phyloP scores from a whole-genome alignment of 1,140 invertebrate genomes.

The Trachymyrmex cornetzi region DNA sequence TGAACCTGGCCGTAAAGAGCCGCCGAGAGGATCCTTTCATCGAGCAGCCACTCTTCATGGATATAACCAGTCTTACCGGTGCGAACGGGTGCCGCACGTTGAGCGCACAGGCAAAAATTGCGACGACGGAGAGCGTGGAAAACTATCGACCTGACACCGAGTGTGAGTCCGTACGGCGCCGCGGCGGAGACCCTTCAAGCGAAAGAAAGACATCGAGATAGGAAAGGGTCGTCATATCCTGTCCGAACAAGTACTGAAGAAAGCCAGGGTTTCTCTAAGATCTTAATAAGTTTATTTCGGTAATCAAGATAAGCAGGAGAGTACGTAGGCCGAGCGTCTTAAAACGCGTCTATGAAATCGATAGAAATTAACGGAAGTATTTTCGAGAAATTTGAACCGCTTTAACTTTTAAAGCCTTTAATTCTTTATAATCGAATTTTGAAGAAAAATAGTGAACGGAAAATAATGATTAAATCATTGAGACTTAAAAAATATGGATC shows the following conservation, averaged over 20 bases:
- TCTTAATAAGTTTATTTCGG: slow-evolving; percentile 29
- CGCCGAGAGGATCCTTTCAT: slow-evolving; percentile 64
- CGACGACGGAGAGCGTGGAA: slow-evolving; percentile 63
- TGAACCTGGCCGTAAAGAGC: slow-evolving; percentile 31
- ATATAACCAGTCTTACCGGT: slow-evolving; percentile 73
- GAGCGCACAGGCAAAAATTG: slow-evolving; percentile 60
- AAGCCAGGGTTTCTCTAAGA: slow-evolving; percentile 1
- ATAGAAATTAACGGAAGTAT: not conserved
- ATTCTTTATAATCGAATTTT: not conserved
- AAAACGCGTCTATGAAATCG: not conserved
- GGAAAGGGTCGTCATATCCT: slow-evolving; percentile 10
- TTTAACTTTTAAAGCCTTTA: not conserved
- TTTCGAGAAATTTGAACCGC: not conserved
- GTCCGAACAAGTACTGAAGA: not conserved
- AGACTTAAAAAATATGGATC: not conserved
- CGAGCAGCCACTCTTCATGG: slow-evolving; percentile 34
- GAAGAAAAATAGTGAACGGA: not conserved
- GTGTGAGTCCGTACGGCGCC: slow-evolving; percentile 14
- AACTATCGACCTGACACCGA: slow-evolving; percentile 67
- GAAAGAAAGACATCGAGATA: slow-evolving; percentile 25
- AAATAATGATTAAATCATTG: not conserved
- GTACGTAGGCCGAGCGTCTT: not conserved
- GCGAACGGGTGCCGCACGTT: slow-evolving; percentile 64
- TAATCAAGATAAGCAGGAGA: not conserved
- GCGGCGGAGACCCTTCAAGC: not conserved